Evolutionary conservation across 2,113 vertebrate genomes (phyloP).

Genomic region (Rynchops niger): DNA sequence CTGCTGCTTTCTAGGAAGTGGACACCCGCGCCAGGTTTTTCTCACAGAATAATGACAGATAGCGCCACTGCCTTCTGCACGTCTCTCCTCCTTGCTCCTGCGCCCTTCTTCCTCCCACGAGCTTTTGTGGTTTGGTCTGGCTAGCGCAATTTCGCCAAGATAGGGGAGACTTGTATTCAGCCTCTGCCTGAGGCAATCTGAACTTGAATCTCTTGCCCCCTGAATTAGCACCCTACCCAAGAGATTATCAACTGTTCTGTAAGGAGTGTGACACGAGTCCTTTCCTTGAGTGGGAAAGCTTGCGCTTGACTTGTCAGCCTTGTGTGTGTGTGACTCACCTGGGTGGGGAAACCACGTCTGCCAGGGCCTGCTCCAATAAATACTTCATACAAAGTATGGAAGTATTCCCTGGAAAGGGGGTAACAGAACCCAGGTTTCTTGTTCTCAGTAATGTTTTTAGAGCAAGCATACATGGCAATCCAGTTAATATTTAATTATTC

Average conservation of each 20-base stretch:
- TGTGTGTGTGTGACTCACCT: not conserved
- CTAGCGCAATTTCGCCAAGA: not conserved
- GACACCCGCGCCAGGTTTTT: not conserved
- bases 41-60: not conserved
- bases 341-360: not conserved
- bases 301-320: not conserved
- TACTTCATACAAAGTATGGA: not conserved
- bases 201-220: slow-evolving; percentile 20
- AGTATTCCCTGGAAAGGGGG: not conserved
- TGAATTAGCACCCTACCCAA: not conserved
- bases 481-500: slow-evolving; percentile 9
- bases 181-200: not conserved
- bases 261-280: not conserved
- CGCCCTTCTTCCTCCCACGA: not conserved
- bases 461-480: not conserved
- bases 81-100: not conserved
- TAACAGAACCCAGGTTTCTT: not conserved
- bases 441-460: not conserved
- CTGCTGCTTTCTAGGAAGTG: slow-evolving; percentile 38
- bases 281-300: not conserved
- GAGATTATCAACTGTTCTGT: not conserved
- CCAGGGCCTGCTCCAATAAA: not conserved
- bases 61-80: not conserved
- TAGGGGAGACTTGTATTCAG: not conserved
- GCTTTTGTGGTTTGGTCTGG: not conserved